Conservation (phyloP, 1,140 invertebrate species). For the Lasioglossum albipes region DNA sequence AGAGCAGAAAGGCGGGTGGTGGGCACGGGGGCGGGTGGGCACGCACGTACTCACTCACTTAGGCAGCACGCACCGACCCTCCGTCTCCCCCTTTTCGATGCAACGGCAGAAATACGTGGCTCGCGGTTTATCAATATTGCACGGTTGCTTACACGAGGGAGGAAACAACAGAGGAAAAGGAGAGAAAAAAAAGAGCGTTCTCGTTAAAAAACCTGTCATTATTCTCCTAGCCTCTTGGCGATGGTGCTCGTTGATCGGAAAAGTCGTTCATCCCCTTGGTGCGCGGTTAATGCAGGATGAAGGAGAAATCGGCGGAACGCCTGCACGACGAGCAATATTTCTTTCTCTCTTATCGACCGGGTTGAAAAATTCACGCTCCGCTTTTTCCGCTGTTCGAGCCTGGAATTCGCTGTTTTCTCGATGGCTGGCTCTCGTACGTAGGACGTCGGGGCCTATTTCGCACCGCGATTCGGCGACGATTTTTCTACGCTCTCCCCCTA, state of each 20-base stretch:
- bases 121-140: slow-evolving; percentile 65
- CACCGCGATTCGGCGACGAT: neutral
- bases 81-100: slow-evolving; percentile 34
- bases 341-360: slow-evolving; percentile 34
- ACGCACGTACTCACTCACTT: slow-evolving; percentile 16
- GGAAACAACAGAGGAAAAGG: slow-evolving; percentile 19
- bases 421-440: neutral
- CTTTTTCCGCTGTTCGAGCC: slow-evolving; percentile 3
- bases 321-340: slow-evolving; percentile 4
- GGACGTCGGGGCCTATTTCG: neutral
- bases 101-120: slow-evolving; percentile 62
- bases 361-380: slow-evolving; percentile 30
- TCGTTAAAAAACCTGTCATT: slow-evolving; percentile 66
- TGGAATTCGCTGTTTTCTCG: neutral
- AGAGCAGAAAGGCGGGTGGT: neutral
- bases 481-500: neutral
- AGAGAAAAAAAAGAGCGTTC: slow-evolving; percentile 30
- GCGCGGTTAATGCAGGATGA: slow-evolving; percentile 47
- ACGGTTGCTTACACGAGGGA: slow-evolving; percentile 61
- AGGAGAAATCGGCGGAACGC: slow-evolving; percentile 14
- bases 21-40: neutral
- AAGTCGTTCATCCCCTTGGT: slow-evolving; percentile 51
- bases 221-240: slow-evolving; percentile 55
- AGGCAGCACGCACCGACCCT: slow-evolving; percentile 15
- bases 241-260: slow-evolving; percentile 53